Percentiles rank a stretch among this genome's conserved stretches.
These are phyloP conservation scores for Drosophila sucinea DNA, from an alignment of 1,140 invertebrate genomes.

Conservation along the genomic window DNA sequence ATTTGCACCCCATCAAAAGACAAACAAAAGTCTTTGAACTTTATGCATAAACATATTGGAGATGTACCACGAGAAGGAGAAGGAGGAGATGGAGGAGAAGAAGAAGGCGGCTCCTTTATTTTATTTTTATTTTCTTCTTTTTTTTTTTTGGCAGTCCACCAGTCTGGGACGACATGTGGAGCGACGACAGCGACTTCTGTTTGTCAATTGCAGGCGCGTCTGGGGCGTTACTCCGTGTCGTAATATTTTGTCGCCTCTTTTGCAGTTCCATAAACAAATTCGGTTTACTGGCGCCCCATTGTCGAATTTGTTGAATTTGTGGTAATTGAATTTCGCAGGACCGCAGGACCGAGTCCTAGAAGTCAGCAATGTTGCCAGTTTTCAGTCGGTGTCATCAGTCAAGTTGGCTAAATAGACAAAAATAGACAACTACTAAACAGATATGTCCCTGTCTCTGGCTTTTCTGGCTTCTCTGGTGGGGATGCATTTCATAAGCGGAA, in stretches of 20 bases:
- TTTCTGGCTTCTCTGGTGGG: not conserved
- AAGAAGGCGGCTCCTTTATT: not conserved
- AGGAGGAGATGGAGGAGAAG: not conserved
- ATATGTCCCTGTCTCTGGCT: not conserved
- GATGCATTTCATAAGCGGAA: slow-evolving; percentile 70
- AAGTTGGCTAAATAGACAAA: slow-evolving; percentile 1
- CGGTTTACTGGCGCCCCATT: slow-evolving; percentile 59
- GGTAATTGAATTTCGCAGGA: slow-evolving; percentile 63
- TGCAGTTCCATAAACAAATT: slow-evolving; percentile 44
- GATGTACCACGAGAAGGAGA: not conserved
- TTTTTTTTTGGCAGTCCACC: slow-evolving; percentile 50
- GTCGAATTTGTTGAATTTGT: slow-evolving; percentile 27
- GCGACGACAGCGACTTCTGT: slow-evolving; percentile 33
- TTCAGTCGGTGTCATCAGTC: slow-evolving; percentile 3
- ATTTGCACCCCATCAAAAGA: slow-evolving; percentile 78
- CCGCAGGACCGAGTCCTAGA: not conserved
- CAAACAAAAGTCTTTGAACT: slow-evolving; percentile 80
- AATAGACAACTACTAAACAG: slow-evolving; percentile 32
- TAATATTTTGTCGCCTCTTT: slow-evolving; percentile 30
- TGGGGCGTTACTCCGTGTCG: slow-evolving; percentile 46
- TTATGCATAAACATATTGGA: slow-evolving; percentile 72
- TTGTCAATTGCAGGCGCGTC: slow-evolving; percentile 63
- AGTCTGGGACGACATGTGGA: slow-evolving; percentile 68
- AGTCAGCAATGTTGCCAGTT: slow-evolving; percentile 4
- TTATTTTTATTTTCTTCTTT: slow-evolving; percentile 23